Evolutionary conservation across 2,888 invertebrate genomes (phyloP).

Genomic region (Craniophora ligustri): DNA sequence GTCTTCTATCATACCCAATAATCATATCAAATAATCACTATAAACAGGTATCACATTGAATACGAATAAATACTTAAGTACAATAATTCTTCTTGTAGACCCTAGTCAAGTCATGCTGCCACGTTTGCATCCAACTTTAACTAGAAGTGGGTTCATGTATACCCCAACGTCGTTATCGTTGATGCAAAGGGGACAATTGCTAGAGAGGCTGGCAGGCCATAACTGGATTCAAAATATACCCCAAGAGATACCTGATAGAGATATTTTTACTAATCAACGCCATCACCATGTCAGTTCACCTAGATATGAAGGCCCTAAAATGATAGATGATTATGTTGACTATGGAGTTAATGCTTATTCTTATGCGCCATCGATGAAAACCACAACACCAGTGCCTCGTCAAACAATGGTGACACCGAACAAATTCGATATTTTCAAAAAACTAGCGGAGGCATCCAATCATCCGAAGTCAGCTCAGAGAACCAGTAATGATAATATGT

Average conservation of each 20-base stretch:
- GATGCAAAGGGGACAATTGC: slow-evolving; percentile 26
- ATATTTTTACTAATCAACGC: neutral
- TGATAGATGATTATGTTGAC: slow-evolving; percentile 40
- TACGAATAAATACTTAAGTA: too few species aligned
- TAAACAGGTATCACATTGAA: too few species aligned
- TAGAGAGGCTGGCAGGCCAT: slow-evolving; percentile 25
- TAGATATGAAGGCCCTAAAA: slow-evolving; percentile 19
- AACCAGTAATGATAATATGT: slow-evolving; percentile 17
- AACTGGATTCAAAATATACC: slow-evolving; percentile 24
- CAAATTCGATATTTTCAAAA: slow-evolving; percentile 38
- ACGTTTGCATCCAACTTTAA: slow-evolving; percentile 37
- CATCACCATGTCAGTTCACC: neutral
- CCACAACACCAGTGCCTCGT: slow-evolving; percentile 10
- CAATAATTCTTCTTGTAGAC: too few species aligned
- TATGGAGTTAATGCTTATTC: slow-evolving; percentile 38
- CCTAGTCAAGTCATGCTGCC: slow-evolving; percentile 38
- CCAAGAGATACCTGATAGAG: slow-evolving; percentile 9
- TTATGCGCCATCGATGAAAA: slow-evolving; percentile 12
- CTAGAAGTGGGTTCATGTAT: slow-evolving; percentile 40
- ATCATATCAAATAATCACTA: too few species aligned
- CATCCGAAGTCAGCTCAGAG: slow-evolving; percentile 23
- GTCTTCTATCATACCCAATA: too few species aligned
- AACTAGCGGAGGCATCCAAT: slow-evolving; percentile 38
- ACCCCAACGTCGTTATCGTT: slow-evolving; percentile 34
- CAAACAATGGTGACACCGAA: slow-evolving; percentile 23